Conservation (phyloP, 2,888 invertebrate genomes). For the Tachina lurida region DNA sequence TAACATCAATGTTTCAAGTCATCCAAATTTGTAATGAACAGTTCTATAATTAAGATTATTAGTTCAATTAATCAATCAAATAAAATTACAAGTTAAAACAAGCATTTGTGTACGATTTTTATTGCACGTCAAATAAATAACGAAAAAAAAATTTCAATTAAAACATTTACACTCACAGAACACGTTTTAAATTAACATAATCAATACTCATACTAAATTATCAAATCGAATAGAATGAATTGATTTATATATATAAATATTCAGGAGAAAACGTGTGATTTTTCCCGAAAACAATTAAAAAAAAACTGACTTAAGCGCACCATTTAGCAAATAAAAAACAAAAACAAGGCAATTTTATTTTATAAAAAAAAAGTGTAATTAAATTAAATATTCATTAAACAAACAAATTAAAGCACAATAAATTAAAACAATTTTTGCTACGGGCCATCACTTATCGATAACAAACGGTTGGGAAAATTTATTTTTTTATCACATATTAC, state of each 20-base stretch:
- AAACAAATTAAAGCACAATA: background rate
- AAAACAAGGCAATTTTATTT: background rate
- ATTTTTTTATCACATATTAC: background rate
- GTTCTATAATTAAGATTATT: background rate
- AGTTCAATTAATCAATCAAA: slow-evolving; percentile 27
- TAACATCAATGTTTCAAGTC: background rate
- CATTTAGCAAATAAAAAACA: slow-evolving; percentile 8
- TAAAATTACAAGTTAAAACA: background rate
- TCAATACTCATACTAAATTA: background rate
- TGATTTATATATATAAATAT: slow-evolving; percentile 10
- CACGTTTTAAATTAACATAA: background rate
- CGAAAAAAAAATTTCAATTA: slow-evolving; percentile 3
- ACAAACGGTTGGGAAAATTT: background rate
- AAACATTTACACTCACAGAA: slow-evolving; percentile 11
- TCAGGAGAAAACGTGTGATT: slow-evolving; percentile 15
- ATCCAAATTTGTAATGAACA: slow-evolving; percentile 9
- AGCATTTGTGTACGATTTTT: slow-evolving; percentile 9
- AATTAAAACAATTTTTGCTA: background rate
- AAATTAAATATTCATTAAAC: background rate
- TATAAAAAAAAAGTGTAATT: background rate
- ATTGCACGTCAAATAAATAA: background rate
- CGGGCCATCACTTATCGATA: background rate
- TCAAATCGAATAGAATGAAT: background rate
- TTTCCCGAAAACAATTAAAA: slow-evolving; percentile 40
- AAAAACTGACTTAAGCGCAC: background rate